These are phyloP conservation scores for Panagrolaimus sp. DNA, from an alignment of 1,140 invertebrate genomes.

Conservation along the genomic window DNA sequence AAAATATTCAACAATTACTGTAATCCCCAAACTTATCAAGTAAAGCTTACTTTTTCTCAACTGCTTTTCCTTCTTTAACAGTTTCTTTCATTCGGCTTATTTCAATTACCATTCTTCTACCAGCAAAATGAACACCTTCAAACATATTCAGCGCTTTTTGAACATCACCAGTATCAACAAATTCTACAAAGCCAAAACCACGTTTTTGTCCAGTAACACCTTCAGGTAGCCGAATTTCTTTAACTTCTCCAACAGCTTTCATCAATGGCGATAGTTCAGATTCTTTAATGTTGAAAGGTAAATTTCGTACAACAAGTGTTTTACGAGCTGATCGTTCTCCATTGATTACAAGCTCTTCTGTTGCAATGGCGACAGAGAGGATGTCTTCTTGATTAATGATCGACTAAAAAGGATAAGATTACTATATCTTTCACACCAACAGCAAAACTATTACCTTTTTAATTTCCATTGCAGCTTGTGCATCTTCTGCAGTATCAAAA, in stretches of 20 bases:
- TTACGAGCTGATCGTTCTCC: neutral
- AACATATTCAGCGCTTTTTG: neutral
- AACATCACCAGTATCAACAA: slow-evolving; percentile 4
- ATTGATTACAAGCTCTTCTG: no score
- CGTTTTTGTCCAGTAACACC: neutral
- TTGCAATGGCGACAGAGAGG: no score
- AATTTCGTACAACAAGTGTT: slow-evolving; percentile 1
- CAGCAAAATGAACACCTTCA: slow-evolving; percentile 8
- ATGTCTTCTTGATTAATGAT: no score
- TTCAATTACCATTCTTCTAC: neutral
- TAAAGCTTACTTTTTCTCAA: neutral
- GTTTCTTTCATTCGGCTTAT: neutral
- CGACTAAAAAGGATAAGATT: no score
- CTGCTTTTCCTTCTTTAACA: neutral
- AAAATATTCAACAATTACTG: neutral
- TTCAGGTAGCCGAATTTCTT: neutral
- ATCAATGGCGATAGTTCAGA: neutral
- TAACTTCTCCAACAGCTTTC: slow-evolving; percentile 11
- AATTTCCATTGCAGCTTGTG: no score
- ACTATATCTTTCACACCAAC: no score
- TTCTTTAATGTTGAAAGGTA: neutral
- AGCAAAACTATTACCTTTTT: no score
- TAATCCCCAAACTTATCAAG: neutral
- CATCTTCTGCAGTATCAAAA: no score
- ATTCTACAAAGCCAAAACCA: slow-evolving; percentile 5